A percentile compares a stretch with the other conserved stretches of the same genome.
Conservation (phyloP, 1,140 invertebrate species). For the Drosophila ercepeae region DNA sequence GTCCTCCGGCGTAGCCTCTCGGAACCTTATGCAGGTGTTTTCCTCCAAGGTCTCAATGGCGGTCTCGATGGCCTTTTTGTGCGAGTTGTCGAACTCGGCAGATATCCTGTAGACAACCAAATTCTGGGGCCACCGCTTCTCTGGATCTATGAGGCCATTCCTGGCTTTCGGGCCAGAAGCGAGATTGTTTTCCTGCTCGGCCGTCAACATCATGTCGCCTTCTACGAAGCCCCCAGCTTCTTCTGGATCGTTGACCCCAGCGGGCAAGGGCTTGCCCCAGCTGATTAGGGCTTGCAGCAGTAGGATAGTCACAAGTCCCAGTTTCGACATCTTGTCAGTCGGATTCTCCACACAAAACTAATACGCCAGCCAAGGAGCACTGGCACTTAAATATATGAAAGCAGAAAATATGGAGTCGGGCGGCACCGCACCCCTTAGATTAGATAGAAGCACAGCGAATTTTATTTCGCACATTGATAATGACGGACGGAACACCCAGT, state of each 20-base stretch:
- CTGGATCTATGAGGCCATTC: slow-evolving; percentile 86
- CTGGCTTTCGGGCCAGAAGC: slow-evolving; percentile 50
- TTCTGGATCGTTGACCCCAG: slow-evolving; percentile 52
- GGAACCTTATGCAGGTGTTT: slow-evolving; percentile 56
- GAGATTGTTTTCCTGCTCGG: slow-evolving; percentile 66
- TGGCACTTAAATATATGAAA: slow-evolving; percentile 20
- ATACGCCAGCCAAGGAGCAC: slow-evolving; percentile 7
- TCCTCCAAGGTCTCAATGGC: slow-evolving; percentile 61
- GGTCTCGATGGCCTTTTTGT: slow-evolving; percentile 54
- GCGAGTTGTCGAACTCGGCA: slow-evolving; percentile 62
- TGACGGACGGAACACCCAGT: slow-evolving; percentile 12
- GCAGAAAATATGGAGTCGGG: neutral
- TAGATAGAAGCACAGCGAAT: slow-evolving; percentile 38
- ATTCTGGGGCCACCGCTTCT: slow-evolving; percentile 86
- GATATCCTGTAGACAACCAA: slow-evolving; percentile 87
- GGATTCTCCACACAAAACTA: slow-evolving; percentile 34
- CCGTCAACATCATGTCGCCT: slow-evolving; percentile 85
- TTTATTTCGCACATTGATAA: slow-evolving; percentile 40
- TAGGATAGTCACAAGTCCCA: slow-evolving; percentile 25
- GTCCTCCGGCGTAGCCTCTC: slow-evolving; percentile 63
- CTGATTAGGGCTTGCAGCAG: slow-evolving; percentile 17
- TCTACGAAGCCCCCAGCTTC: slow-evolving; percentile 69
- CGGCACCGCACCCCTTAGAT: slow-evolving; percentile 15
- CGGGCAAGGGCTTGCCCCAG: slow-evolving; percentile 27
- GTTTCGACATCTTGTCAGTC: slow-evolving; percentile 51